Evolutionary conservation across 2,113 vertebrate genomes (phyloP).

Genomic region (Nothoprocta perdicaria): DNA sequence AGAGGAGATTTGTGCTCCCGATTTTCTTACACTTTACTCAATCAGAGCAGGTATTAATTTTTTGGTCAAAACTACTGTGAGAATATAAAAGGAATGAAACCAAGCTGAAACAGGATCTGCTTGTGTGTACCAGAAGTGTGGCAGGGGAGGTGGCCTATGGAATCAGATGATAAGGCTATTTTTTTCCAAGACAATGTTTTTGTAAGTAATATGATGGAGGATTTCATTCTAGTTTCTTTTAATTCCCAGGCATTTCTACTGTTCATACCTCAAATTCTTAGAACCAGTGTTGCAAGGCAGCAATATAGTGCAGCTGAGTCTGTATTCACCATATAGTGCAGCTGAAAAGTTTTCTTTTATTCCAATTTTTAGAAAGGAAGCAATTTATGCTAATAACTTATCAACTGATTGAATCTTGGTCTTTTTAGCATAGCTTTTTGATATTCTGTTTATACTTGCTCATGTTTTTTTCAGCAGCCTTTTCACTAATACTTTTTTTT

Average conservation of each 20-base stretch:
- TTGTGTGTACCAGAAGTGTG: not conserved
- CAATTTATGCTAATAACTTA: not conserved
- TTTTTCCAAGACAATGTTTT: not conserved
- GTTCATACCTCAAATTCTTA: not conserved
- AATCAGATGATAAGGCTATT: not conserved
- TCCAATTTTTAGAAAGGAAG: not conserved
- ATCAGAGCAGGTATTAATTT: not conserved
- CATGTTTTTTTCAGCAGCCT: not conserved
- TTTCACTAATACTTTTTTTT: not conserved
- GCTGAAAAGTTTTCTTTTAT: not conserved
- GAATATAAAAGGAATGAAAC: not conserved
- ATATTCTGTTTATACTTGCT: not conserved
- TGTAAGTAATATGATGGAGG: not conserved
- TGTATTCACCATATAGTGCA: not conserved
- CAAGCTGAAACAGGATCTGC: not conserved
- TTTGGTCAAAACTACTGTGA: not conserved
- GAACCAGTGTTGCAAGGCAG: not conserved
- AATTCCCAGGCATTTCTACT: not conserved
- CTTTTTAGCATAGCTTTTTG: not conserved
- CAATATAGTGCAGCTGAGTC: not conserved
- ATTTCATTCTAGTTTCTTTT: not conserved
- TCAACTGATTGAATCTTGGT: not conserved
- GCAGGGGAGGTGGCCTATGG: not conserved
- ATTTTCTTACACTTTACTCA: not conserved
- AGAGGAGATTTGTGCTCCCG: not conserved